Percentiles rank a stretch among this genome's conserved stretches.
These are phyloP conservation scores for Irena cyanogastra DNA, from an alignment of 2,113 vertebrate genomes.

Conservation along the genomic window DNA sequence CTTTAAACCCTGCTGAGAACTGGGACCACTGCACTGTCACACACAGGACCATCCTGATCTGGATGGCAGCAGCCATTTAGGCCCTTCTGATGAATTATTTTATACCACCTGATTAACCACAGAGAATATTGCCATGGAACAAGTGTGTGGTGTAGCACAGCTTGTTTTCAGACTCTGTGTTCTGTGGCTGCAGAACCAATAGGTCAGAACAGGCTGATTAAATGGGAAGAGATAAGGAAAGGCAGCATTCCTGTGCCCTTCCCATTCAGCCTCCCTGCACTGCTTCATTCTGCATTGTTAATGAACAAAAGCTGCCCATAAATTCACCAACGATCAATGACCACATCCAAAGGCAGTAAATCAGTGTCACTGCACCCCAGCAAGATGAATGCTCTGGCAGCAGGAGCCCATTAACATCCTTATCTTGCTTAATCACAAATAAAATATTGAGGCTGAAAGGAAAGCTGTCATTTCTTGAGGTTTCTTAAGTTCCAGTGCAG, in stretches of 20 bases:
- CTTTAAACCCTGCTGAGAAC: background rate
- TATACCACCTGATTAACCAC: background rate
- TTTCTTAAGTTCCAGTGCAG: background rate
- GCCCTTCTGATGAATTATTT: background rate
- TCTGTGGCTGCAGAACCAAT: background rate
- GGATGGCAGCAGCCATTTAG: background rate
- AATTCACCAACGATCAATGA: background rate
- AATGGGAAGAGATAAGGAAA: background rate
- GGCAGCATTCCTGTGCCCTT: background rate
- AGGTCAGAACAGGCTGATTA: background rate
- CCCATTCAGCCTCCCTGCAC: background rate
- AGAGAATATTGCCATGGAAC: background rate
- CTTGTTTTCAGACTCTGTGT: background rate
- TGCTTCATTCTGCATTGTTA: background rate
- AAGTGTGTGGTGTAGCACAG: background rate
- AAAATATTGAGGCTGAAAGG: background rate
- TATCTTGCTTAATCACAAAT: background rate
- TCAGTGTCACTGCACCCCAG: background rate
- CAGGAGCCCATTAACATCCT: constrained; percentile 46
- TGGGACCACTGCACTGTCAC: background rate
- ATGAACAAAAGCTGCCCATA: constrained; percentile 31
- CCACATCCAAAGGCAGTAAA: background rate
- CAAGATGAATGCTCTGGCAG: background rate
- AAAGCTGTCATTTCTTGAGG: background rate
- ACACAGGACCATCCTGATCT: background rate